phyloP scores from a whole-genome alignment of 2,888 invertebrate species.

The Acronicta alni region DNA sequence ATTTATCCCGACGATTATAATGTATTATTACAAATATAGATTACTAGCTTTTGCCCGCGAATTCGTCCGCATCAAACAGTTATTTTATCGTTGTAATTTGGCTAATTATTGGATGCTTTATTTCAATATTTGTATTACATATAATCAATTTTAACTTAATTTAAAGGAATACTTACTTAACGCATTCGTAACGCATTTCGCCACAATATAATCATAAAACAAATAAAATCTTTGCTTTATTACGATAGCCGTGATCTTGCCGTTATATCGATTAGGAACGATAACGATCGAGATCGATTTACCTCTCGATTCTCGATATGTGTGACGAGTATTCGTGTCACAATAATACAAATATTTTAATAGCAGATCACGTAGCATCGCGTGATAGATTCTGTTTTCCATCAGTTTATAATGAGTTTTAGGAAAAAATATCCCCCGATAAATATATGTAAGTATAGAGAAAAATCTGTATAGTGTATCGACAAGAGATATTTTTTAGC shows the following conservation, averaged over 20 bases:
- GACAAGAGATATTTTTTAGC: neutral
- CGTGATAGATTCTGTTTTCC: slow-evolving; percentile 39
- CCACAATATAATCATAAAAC: slow-evolving; percentile 25
- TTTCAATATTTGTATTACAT: no score
- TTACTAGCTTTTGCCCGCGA: no score
- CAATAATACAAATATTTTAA: slow-evolving; percentile 51
- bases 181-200: no score
- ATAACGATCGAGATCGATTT: slow-evolving; percentile 57
- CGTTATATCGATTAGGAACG: slow-evolving; percentile 66
- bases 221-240: slow-evolving; percentile 35
- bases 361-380: slow-evolving; percentile 44
- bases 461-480: slow-evolving; percentile 17
- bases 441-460: neutral
- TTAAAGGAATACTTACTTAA: no score
- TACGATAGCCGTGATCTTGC: slow-evolving; percentile 33
- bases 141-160: no score
- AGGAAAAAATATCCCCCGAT: slow-evolving; percentile 30
- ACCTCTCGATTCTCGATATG: slow-evolving; percentile 52
- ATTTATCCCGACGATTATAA: no score
- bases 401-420: slow-evolving; percentile 40
- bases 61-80: no score
- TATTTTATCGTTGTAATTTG: no score
- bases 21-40: no score
- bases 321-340: slow-evolving; percentile 59
- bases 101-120: no score